phyloP scores from a whole-genome alignment of 2,797 vertebrate genomes.

The Scolopax rusticola region DNA sequence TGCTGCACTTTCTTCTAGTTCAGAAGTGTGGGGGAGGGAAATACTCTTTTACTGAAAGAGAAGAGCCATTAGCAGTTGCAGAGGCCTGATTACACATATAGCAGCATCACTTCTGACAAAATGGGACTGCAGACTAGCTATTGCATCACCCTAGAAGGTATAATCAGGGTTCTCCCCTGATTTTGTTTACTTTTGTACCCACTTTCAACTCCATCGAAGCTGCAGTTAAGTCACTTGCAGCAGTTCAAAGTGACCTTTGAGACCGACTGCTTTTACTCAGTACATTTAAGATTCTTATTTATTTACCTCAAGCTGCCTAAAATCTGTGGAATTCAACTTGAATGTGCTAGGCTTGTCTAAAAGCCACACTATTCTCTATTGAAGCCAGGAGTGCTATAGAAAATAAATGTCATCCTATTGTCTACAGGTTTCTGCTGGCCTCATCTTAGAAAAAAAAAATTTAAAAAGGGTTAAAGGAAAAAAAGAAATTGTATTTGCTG shows the following conservation, averaged over 20 bases:
- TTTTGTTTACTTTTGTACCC: neutral
- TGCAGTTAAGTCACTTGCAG: neutral
- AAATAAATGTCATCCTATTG: neutral
- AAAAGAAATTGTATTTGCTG: neutral
- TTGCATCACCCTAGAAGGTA: neutral
- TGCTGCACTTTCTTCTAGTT: neutral
- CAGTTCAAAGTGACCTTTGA: neutral
- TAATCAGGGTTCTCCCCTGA: neutral
- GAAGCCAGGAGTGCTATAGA: neutral
- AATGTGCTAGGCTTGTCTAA: neutral
- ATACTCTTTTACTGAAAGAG: neutral
- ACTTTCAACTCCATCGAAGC: neutral
- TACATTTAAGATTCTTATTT: neutral
- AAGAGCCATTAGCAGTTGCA: neutral
- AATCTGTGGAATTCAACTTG: neutral
- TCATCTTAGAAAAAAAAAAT: neutral
- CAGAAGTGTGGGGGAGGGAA: neutral
- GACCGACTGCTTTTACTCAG: neutral
- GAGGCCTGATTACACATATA: accelerated
- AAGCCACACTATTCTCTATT: neutral
- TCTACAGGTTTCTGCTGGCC: neutral
- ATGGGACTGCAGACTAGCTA: neutral
- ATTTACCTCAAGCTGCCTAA: neutral
- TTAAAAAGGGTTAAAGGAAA: neutral
- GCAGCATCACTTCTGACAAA: neutral